A percentile compares a stretch with the other conserved stretches of the same genome.
Evolutionary conservation across 2,113 vertebrate genomes (phyloP).

Genomic region (Ciconia stormi): DNA sequence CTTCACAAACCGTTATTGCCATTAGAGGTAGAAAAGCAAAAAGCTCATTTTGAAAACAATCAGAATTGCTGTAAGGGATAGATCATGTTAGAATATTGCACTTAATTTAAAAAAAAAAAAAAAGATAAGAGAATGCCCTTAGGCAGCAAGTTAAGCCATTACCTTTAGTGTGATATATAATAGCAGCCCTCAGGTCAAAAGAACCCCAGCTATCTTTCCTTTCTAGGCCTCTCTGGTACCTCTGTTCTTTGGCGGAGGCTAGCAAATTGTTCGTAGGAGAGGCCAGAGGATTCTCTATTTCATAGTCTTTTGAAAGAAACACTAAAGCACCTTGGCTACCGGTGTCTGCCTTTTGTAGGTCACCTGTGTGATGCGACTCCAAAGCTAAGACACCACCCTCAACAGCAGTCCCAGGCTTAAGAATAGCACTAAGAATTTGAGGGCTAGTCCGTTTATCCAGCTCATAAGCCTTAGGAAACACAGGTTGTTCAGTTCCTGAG

Average conservation of each 20-base stretch:
- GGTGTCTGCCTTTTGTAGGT: slow-evolving; percentile 81
- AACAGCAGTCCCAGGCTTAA: slow-evolving; percentile 75
- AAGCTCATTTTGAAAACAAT: not conserved
- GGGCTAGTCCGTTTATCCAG: slow-evolving; percentile 92
- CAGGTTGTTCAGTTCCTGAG: slow-evolving; percentile 82
- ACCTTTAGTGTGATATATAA: slow-evolving; percentile 99
- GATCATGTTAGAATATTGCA: not conserved
- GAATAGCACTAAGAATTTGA: slow-evolving; percentile 77
- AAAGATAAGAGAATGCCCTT: not conserved
- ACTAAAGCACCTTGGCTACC: slow-evolving; percentile 83
- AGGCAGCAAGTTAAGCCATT: slow-evolving; percentile 68
- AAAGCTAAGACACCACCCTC: slow-evolving; percentile 79
- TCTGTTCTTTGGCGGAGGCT: slow-evolving; percentile 87
- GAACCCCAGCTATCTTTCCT: slow-evolving; percentile 89
- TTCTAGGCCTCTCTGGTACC: slow-evolving; percentile 88
- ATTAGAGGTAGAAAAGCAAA: not conserved
- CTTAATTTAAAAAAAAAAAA: not conserved
- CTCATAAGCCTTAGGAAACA: slow-evolving; percentile 86
- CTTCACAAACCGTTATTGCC: not conserved
- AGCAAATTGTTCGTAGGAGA: slow-evolving; percentile 86
- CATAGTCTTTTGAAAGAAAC: slow-evolving; percentile 86
- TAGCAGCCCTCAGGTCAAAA: slow-evolving; percentile 94
- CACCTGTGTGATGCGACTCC: slow-evolving; percentile 79
- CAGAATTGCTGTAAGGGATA: not conserved
- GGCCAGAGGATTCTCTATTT: slow-evolving; percentile 84